These are phyloP conservation scores for Oncorhynchus kisutch DNA, from an alignment of 2,113 vertebrate genomes.

Conservation along the genomic window DNA sequence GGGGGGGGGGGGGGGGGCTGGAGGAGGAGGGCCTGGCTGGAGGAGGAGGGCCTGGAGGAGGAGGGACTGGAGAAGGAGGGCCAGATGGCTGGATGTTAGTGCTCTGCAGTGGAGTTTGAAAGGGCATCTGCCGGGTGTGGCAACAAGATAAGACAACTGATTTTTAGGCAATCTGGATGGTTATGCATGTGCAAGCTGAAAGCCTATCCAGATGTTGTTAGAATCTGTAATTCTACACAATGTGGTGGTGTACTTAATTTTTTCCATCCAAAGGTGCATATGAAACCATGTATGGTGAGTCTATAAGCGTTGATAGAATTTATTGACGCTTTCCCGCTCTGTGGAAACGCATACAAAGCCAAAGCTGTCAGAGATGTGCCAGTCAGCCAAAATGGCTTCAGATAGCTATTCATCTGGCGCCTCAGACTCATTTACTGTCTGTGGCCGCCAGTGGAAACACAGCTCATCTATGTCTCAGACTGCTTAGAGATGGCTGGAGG, in stretches of 20 bases:
- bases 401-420: not conserved
- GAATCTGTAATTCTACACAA: not conserved
- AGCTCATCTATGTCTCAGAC: not conserved
- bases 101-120: not conserved
- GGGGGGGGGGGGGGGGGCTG: too few species aligned
- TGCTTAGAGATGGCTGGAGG: not conserved
- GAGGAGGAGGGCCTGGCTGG: too few species aligned
- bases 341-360: not conserved
- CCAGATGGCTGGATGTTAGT: not conserved
- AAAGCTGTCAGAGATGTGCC: conserved; percentile 7
- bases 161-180: conserved; percentile 36
- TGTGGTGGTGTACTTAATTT: not conserved
- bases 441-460: not conserved
- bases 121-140: not conserved
- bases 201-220: not conserved
- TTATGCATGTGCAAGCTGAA: not conserved
- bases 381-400: not conserved
- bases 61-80: not conserved
- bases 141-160: conserved; percentile 24
- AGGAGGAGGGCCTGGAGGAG: not conserved
- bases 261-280: not conserved
- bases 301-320: not conserved
- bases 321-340: not conserved
- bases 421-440: not conserved
- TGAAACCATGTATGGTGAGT: too few species aligned